phyloP scores from a whole-genome alignment of 2,888 invertebrate genomes.

The Kryphioiulus occultus region DNA sequence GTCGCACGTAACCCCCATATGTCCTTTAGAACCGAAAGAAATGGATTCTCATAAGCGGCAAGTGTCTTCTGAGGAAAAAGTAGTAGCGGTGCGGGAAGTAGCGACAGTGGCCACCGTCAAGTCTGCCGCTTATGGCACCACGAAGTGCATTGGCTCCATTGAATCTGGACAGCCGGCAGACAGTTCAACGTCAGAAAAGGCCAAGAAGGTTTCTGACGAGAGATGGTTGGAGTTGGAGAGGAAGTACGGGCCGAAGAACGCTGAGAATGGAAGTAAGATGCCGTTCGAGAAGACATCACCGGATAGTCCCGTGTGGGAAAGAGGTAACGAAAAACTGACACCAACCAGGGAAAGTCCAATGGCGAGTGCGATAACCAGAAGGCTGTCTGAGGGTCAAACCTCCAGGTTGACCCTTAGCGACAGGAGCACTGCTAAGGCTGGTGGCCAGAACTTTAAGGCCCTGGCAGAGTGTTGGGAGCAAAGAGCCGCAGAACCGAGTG shows the following conservation, averaged over 20 bases:
- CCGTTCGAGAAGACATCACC: background rate
- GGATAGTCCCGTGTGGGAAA: background rate
- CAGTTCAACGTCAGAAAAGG: conserved; percentile 49
- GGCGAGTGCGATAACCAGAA: background rate
- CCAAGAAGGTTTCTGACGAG: conserved; percentile 54
- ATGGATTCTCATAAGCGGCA: background rate
- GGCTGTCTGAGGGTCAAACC: background rate
- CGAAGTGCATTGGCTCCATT: background rate
- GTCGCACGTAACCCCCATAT: background rate
- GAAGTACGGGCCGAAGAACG: conserved; percentile 57
- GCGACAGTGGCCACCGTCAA: background rate
- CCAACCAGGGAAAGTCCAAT: background rate
- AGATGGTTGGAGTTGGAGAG: conserved; percentile 58
- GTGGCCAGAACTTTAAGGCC: conserved; percentile 59
- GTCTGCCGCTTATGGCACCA: background rate
- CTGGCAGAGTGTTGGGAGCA: conserved; percentile 62
- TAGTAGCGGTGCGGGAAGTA: background rate
- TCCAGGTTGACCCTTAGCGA: background rate
- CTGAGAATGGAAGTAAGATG: conserved; percentile 52
- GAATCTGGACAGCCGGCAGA: background rate
- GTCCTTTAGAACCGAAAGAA: background rate
- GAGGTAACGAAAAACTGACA: background rate
- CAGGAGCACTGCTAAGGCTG: background rate
- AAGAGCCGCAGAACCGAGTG: conserved; percentile 54
- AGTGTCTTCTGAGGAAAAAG: conserved; percentile 41